These are phyloP conservation scores for Taenioides sp. DNA, from an alignment of 2,797 vertebrate genomes.

Conservation along the genomic window DNA sequence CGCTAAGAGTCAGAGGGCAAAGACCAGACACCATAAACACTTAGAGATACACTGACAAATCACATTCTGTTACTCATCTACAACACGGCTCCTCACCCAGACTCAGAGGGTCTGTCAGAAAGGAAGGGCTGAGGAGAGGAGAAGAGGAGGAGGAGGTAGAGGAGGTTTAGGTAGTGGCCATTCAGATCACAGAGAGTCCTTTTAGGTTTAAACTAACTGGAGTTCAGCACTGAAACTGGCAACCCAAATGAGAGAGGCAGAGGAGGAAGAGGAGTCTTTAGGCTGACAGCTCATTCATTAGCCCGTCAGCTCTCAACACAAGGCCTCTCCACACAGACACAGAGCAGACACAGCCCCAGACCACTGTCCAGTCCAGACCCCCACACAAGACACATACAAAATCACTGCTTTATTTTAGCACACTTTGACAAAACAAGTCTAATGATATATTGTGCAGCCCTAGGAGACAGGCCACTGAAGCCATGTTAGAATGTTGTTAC, in stretches of 20 bases:
- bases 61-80: slow-evolving; percentile 10
- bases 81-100: background rate
- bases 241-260: background rate
- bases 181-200: no score
- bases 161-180: no score
- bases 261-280: slow-evolving; percentile 68
- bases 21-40: slow-evolving; percentile 37
- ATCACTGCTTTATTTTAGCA: no score
- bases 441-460: no score
- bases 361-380: slow-evolving; percentile 11
- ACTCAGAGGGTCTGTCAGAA: background rate
- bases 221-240: no score
- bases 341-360: slow-evolving; percentile 49
- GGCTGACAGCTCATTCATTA: slow-evolving; percentile 84
- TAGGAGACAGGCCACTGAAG: no score
- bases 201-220: no score
- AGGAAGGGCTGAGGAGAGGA: background rate
- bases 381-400: slow-evolving; percentile 3
- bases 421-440: no score
- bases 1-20: slow-evolving; percentile 14
- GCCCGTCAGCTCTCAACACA: slow-evolving; percentile 73
- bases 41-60: slow-evolving; percentile 22
- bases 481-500: no score
- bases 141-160: no score
- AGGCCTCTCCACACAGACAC: slow-evolving; percentile 54